phyloP scores from a whole-genome alignment of 2,888 invertebrate species.

The Drosophila kokeensis region DNA sequence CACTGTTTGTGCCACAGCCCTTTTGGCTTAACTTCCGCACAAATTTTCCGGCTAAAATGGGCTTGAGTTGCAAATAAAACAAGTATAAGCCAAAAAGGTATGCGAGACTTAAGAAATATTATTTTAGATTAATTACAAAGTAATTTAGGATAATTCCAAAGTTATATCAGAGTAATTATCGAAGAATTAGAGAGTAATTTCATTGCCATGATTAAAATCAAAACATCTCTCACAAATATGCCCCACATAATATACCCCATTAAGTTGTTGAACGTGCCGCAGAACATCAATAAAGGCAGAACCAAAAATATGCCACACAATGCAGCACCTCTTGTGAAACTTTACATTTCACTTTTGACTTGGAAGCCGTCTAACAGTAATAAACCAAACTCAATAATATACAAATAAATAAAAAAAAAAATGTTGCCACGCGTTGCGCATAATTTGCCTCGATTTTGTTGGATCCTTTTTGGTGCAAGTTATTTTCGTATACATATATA shows the following conservation, averaged over 20 bases:
- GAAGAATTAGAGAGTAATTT: neutral
- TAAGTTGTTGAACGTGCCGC: neutral
- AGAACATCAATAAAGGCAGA: slow-evolving; percentile 1
- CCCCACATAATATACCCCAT: slow-evolving; percentile 4
- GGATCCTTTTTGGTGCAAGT: slow-evolving; percentile 26
- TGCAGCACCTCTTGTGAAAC: slow-evolving; percentile 33
- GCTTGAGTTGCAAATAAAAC: slow-evolving; percentile 2
- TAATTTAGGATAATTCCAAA: neutral
- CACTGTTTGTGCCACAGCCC: neutral
- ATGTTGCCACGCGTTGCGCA: slow-evolving; percentile 49
- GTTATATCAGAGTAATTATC: neutral
- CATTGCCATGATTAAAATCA: neutral
- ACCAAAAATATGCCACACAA: slow-evolving; percentile 25
- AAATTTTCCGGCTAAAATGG: slow-evolving; percentile 38
- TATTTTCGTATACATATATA: slow-evolving; percentile 28
- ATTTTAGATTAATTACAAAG: too few relatives aligned
- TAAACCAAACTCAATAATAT: neutral
- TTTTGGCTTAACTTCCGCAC: slow-evolving; percentile 15
- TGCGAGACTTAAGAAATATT: too few relatives aligned
- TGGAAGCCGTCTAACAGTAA: slow-evolving; percentile 30
- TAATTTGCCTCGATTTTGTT: slow-evolving; percentile 57
- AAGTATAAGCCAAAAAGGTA: neutral
- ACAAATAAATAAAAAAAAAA: slow-evolving; percentile 5
- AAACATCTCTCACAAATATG: neutral
- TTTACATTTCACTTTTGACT: slow-evolving; percentile 65